These are phyloP conservation scores for Euclidia mi DNA, from an alignment of 2,888 invertebrate genomes.

Conservation along the genomic window DNA sequence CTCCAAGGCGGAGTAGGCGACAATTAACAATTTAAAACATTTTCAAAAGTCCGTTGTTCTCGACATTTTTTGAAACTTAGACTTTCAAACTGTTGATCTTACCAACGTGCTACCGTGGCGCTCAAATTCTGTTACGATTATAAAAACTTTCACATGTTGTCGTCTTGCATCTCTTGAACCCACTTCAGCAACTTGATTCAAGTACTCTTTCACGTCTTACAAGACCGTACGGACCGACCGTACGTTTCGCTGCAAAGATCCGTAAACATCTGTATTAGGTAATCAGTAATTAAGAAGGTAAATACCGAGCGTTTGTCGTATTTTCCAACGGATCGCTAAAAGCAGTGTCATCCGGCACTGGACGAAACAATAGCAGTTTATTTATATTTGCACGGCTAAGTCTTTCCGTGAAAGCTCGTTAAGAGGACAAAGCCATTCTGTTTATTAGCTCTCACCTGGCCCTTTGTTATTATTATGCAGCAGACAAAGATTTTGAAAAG, in stretches of 20 bases:
- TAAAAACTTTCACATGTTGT: no score
- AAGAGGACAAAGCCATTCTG: slow-evolving; percentile 72
- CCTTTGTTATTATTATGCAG: slow-evolving; percentile 70
- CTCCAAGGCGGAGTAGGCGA: no score
- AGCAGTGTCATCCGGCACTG: slow-evolving; percentile 59
- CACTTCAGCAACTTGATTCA: no score
- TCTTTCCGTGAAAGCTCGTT: slow-evolving; percentile 72
- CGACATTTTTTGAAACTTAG: no score
- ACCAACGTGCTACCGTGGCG: no score
- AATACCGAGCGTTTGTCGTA: slow-evolving; percentile 47
- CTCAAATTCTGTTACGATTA: no score
- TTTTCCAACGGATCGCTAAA: slow-evolving; percentile 63
- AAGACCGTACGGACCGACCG: slow-evolving; percentile 25
- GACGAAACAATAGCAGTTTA: slow-evolving; percentile 70
- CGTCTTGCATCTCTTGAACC: no score
- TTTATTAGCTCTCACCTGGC: slow-evolving; percentile 76
- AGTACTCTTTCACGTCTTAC: no score
- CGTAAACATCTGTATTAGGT: slow-evolving; percentile 47
- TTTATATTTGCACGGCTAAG: slow-evolving; percentile 67
- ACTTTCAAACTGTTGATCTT: no score
- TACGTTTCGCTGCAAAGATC: slow-evolving; percentile 42
- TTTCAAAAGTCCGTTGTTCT: no score
- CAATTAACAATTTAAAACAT: no score
- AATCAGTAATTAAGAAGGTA: slow-evolving; percentile 66
- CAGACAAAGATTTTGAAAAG: slow-evolving; percentile 63